Evolutionary conservation across 2,888 invertebrate species (phyloP), one percentile per base, ranked within the genome.

Genomic region (Lamproptera curius): DNA sequence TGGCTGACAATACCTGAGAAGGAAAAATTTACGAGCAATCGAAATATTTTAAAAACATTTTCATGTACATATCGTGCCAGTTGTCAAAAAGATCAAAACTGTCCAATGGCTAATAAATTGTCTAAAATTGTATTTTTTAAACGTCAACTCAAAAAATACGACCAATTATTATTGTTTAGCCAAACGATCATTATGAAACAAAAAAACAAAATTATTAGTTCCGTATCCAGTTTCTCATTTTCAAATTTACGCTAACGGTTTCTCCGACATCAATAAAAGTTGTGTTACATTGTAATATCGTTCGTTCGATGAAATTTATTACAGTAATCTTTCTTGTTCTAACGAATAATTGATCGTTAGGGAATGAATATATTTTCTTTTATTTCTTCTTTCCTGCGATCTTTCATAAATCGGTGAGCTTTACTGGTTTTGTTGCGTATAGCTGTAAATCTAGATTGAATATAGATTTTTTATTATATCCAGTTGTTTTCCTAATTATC

Each of bases 231-330:
- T 47, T 38, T 42, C 23, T 16, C 34, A 15, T 11, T 31, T 17
- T 23, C 1, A 38, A 34, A 48, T 48, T 42, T 38, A 48, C 34
- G 38, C 13, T 42, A 48, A 48, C 38, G 16, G 42, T 42, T 38
- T n/a, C 31, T 42, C 16, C 20, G 33, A 48, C 47, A 39, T 48
- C 26, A 33, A 42, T 39, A 38, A 42, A 42, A 48, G 23, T 38
- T 42, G 42, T 33, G 38, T 42, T 38, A 38, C 34, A 48, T 42
- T 48, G 16, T 42, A 16, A 33, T 42, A 34, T 37, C 31, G 13
- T 33, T 14, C 23, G 15, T 47, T 33, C 11, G 33, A 42, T 23
- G 16, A 33, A 31, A 37, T 47, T 37, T 42, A 42, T 38, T 36
- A 13, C 31, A 10, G 31, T 42, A 37, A 33, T 37, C 33, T 42